Evolutionary conservation across 2,113 vertebrate species (phyloP), one percentile per base, ranked within the genome.

Genomic region (Odontophorus gujanensis): DNA sequence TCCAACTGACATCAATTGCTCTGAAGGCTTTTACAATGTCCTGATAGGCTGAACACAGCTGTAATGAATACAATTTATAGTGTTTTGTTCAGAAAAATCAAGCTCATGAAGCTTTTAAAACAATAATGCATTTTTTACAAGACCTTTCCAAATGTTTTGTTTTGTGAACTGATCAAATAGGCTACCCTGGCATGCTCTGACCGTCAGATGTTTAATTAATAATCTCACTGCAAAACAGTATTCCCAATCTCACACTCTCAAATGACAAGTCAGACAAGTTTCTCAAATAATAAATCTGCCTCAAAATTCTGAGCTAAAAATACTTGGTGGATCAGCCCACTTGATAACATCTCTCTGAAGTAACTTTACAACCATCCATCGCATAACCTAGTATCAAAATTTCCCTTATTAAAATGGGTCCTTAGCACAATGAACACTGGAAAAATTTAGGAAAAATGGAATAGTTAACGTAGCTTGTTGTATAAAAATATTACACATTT

Each of bases 141-240:
- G 89, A 75, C 72, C 87, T 85, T 95, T 84, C 75, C 80, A 61
- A 68, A 82, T 22, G 61, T 57, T 88, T 50, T 20, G 88, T 55
- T 30, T 47, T 38, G 19, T 78, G 86, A 93, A 66, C 76, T 95
- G 96, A 97, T 97, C 97, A 97, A 97, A 97, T 91, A 92, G 93
- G 92, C 95, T 87, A 62, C 68, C 30, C 26, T 90, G 94, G 81
- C 96, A 90, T 34, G 89, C 43, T 85, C 90, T 58, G 83, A 72
- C 26, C 28, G 28, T 96, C 89, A 95, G 87, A 98, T 97, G 95
- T 96, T 97, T 97, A 97, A 97, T 97, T 97, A 96, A 97, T 96
- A 94, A 95, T 50, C 88, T 95, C 71, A 20, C 94, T 93, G 74
- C 87, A 81, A 43, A 90, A 80, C 76, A 72, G 12, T 57, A 75